Evolutionary conservation across 2,797 vertebrate genomes (phyloP).

Genomic region (Pipistrellus nathusii): DNA sequence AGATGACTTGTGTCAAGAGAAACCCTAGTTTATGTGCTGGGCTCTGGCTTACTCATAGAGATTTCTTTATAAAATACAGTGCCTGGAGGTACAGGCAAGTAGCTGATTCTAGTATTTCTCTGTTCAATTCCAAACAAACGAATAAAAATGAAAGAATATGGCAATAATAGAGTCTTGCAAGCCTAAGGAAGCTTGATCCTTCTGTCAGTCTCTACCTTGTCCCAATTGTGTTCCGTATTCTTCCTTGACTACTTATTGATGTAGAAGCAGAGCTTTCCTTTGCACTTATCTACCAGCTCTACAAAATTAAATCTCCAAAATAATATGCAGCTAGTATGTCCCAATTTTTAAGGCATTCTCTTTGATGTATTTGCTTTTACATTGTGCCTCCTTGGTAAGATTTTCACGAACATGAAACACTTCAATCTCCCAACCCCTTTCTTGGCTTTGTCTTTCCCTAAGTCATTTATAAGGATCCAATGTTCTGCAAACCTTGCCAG

Average conservation of each 20-base stretch:
- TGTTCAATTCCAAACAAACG: conserved; percentile 57
- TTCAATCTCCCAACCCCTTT: background rate
- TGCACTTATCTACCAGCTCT: background rate
- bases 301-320: conserved; percentile 34
- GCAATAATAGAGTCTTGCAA: background rate
- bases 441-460: background rate
- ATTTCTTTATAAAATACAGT: conserved; percentile 54
- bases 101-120: conserved; percentile 16
- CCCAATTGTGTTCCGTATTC: conserved; percentile 20
- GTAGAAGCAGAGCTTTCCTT: conserved; percentile 43
- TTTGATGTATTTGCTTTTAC: background rate
- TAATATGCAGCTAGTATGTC: background rate
- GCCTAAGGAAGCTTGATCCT: background rate
- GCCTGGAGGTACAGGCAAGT: conserved; percentile 51
- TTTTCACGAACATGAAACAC: background rate
- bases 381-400: background rate
- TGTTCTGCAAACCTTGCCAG: background rate
- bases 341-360: background rate
- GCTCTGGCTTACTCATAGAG: conserved; percentile 38
- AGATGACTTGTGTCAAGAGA: conserved; percentile 63
- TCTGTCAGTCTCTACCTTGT: conserved; percentile 22
- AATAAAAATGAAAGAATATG: conserved; percentile 69
- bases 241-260: conserved; percentile 53
- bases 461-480: background rate
- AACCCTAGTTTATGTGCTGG: conserved; percentile 11